Percentiles rank a stretch among this genome's conserved stretches.
Evolutionary conservation across 2,888 invertebrate species (phyloP).

Genomic region (Theretra japonica): DNA sequence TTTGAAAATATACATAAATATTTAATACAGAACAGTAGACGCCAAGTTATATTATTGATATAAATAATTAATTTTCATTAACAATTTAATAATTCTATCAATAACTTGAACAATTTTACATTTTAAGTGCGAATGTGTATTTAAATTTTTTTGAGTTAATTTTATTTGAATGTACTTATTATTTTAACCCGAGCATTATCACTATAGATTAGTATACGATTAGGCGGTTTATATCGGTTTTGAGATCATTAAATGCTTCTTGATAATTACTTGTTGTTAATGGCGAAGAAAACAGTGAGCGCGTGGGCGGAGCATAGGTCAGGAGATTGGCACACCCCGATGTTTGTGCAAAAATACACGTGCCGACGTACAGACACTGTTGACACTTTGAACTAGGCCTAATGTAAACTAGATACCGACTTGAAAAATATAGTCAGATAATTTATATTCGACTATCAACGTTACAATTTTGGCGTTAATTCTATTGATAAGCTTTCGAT

Average conservation of each 20-base stretch:
- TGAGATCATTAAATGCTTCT: constrained; percentile 13
- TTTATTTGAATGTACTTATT: too few relatives aligned
- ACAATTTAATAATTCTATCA: too few relatives aligned
- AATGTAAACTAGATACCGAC: constrained; percentile 27
- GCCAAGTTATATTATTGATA: background rate
- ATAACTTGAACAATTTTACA: too few relatives aligned
- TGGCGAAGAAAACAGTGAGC: constrained; percentile 36
- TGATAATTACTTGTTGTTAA: constrained; percentile 6
- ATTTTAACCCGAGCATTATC: too few relatives aligned
- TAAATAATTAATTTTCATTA: too few relatives aligned
- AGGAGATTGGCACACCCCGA: constrained; percentile 63
- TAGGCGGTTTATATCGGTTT: background rate
- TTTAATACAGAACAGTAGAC: background rate
- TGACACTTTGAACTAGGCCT: constrained; percentile 35
- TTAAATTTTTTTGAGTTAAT: too few relatives aligned
- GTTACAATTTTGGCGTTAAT: too few relatives aligned
- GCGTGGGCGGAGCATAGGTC: constrained; percentile 63
- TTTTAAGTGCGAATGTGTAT: too few relatives aligned
- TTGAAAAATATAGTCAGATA: background rate
- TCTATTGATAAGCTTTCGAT: too few relatives aligned
- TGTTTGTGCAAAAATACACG: constrained; percentile 53
- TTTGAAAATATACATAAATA: background rate
- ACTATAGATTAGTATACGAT: too few relatives aligned
- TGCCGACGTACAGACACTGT: constrained; percentile 27
- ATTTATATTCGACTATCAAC: too few relatives aligned